Evolutionary conservation across 1,140 invertebrate species (phyloP).

Genomic region (Battus philenor): DNA sequence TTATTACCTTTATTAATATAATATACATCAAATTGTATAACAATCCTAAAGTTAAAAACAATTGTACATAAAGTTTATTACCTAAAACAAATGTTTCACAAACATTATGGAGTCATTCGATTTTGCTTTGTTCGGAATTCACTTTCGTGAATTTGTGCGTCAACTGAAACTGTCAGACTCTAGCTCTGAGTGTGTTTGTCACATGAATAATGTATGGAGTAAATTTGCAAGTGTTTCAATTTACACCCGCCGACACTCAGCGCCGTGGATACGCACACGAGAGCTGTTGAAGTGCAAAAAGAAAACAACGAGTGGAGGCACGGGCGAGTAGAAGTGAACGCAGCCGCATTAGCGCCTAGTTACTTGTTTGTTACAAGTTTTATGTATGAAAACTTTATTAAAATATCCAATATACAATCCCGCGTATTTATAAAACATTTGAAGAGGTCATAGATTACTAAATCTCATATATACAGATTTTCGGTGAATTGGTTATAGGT

Average conservation of each 20-base stretch:
- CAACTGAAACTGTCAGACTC: conserved; percentile 57
- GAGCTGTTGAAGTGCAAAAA: conserved; percentile 66
- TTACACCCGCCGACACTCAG: conserved; percentile 66
- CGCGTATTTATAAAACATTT: too few relatives aligned
- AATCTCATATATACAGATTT: too few relatives aligned
- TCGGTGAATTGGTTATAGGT: too few relatives aligned
- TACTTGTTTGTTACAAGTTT: conserved; percentile 18
- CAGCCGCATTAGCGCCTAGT: conserved; percentile 32
- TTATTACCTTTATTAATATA: too few relatives aligned
- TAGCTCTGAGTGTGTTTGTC: conserved; percentile 53
- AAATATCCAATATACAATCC: too few relatives aligned
- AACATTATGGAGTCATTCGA: conserved; percentile 13
- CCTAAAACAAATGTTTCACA: too few relatives aligned
- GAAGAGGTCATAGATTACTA: too few relatives aligned
- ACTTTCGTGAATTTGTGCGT: conserved; percentile 46
- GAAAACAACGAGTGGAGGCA: conserved; percentile 49
- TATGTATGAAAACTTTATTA: too few relatives aligned
- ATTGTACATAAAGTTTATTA: too few relatives aligned
- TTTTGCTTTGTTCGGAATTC: conserved; percentile 15
- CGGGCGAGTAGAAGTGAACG: conserved; percentile 31
- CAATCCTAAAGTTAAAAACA: too few relatives aligned
- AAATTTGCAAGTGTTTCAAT: conserved; percentile 75
- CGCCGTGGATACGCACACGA: conserved; percentile 55
- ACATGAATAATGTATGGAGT: conserved; percentile 72
- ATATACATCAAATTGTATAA: too few relatives aligned